Conservation (phyloP, 2,113 vertebrate genomes). For the Climacteris rufus region DNA sequence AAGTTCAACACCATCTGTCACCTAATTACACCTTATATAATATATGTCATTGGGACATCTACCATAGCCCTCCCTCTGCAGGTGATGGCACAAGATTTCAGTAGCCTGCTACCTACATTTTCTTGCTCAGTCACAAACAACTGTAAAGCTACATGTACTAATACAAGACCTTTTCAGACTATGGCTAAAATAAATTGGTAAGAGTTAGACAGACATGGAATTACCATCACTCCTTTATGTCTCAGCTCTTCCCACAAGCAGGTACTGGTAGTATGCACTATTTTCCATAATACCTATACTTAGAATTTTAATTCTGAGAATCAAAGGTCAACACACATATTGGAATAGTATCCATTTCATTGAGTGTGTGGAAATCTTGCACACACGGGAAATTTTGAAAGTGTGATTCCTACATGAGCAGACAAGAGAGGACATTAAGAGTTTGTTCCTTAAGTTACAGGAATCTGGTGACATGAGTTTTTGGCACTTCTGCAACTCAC, state of each 20-base stretch:
- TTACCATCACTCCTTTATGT: background rate
- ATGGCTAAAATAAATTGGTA: background rate
- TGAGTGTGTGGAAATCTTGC: background rate
- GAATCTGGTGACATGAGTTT: background rate
- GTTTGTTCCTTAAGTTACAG: background rate
- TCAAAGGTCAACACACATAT: background rate
- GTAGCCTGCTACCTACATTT: background rate
- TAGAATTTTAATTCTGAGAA: background rate
- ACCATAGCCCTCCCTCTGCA: background rate
- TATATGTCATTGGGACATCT: background rate
- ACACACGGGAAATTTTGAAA: accelerated
- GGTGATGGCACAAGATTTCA: background rate
- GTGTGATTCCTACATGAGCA: background rate
- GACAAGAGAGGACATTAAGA: background rate
- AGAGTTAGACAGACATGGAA: background rate
- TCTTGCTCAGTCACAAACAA: background rate
- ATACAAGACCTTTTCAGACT: background rate
- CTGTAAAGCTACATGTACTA: background rate
- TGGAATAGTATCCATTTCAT: background rate
- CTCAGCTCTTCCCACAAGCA: background rate
- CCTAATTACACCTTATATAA: constrained; percentile 35
- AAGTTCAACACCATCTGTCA: constrained; percentile 30
- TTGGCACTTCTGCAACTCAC: background rate
- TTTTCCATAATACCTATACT: background rate
- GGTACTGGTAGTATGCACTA: background rate